Conservation (phyloP, 2,113 vertebrate genomes). For the Phoxinus phoxinus region DNA sequence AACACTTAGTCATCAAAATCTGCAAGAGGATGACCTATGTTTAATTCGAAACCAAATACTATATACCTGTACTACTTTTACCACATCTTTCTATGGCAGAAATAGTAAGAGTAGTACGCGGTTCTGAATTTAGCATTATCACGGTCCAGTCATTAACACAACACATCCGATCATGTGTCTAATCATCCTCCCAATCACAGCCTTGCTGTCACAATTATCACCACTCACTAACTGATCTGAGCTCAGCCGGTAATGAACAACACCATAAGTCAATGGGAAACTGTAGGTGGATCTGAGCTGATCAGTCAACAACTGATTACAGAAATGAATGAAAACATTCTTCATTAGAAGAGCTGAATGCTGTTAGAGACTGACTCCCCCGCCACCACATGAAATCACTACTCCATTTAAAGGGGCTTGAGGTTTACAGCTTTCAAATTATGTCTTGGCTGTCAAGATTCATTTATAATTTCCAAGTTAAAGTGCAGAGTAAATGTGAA, state of each 20-base stretch:
- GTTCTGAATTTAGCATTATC: not conserved
- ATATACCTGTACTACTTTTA: no score
- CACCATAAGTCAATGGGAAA: not conserved
- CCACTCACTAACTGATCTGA: not conserved
- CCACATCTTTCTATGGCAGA: no score
- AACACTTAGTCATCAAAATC: not conserved
- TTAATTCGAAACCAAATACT: no score
- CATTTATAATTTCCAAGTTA: not conserved
- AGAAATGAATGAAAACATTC: not conserved
- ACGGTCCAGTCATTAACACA: constrained; percentile 46
- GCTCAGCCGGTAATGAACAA: not conserved
- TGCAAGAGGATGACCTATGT: constrained; percentile 5
- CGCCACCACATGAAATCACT: not conserved
- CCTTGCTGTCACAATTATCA: constrained; percentile 11
- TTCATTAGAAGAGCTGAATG: constrained; percentile 13
- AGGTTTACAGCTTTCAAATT: not conserved
- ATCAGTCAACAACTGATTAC: not conserved
- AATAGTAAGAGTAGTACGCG: no score
- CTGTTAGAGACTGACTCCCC: not conserved
- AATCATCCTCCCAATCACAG: constrained; percentile 26
- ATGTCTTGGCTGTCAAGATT: not conserved
- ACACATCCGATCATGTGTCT: constrained; percentile 13
- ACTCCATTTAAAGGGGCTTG: not conserved
- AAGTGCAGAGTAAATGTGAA: not conserved
- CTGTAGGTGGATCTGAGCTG: not conserved